A percentile compares a stretch with the other conserved stretches of the same genome.
Conservation (phyloP, 2,888 invertebrate genomes). For the Morpho achilles region DNA sequence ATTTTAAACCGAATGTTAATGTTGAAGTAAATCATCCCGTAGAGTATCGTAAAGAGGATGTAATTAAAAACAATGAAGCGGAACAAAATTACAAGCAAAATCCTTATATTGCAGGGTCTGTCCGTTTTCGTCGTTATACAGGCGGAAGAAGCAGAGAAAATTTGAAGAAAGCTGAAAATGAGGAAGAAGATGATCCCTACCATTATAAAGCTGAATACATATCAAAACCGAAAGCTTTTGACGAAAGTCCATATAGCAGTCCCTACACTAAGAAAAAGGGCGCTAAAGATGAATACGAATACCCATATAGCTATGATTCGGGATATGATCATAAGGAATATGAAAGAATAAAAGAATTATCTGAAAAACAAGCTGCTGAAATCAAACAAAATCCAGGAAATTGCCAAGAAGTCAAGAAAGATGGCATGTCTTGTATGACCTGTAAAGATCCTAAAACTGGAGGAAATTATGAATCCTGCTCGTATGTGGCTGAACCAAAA, state of each 20-base stretch:
- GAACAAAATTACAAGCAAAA: slow-evolving; percentile 70
- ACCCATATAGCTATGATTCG: slow-evolving; percentile 70
- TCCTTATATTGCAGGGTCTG: slow-evolving; percentile 70
- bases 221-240: slow-evolving; percentile 74
- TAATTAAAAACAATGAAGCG: slow-evolving; percentile 52
- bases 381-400: slow-evolving; percentile 80
- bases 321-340: slow-evolving; percentile 76
- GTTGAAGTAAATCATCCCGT: slow-evolving; percentile 66
- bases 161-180: slow-evolving; percentile 45
- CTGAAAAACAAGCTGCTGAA: slow-evolving; percentile 81
- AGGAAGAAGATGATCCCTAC: slow-evolving; percentile 72
- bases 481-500: slow-evolving; percentile 85
- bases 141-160: slow-evolving; percentile 64
- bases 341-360: slow-evolving; percentile 78
- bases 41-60: slow-evolving; percentile 63
- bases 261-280: slow-evolving; percentile 65
- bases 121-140: slow-evolving; percentile 71
- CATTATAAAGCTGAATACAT: slow-evolving; percentile 70
- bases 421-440: slow-evolving; percentile 84
- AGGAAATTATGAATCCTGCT: slow-evolving; percentile 88
- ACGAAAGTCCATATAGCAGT: slow-evolving; percentile 63
- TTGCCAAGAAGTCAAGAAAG: slow-evolving; percentile 82
- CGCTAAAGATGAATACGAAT: slow-evolving; percentile 64
- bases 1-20: slow-evolving; percentile 66
- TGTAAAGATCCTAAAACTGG: slow-evolving; percentile 87